Conservation (phyloP, 2,113 vertebrate genomes). For the Onychostoma macrolepis region DNA sequence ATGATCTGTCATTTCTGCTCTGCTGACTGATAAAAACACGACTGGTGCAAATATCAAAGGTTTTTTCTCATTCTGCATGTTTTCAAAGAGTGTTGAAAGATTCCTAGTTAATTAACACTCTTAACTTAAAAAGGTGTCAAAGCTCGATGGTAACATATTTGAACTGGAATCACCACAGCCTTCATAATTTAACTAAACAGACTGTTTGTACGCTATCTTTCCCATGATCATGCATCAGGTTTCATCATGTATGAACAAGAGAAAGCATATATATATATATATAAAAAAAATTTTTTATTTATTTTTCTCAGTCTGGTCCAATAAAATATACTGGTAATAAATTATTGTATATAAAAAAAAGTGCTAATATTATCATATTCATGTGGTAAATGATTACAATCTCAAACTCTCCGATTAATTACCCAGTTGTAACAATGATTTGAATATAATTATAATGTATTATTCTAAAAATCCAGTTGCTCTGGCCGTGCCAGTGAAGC, state of each 20-base stretch:
- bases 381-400: neutral
- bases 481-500: neutral
- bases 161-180: neutral
- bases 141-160: conserved; percentile 17
- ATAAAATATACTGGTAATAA: conserved; percentile 3
- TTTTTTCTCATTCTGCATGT: conserved; percentile 7
- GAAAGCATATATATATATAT: too few relatives aligned
- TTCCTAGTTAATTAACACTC: conserved; percentile 38
- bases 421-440: neutral
- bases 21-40: neutral
- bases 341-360: neutral
- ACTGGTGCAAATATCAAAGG: conserved; percentile 41
- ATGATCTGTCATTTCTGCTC: neutral
- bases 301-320: neutral
- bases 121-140: neutral
- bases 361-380: neutral
- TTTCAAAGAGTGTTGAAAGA: conserved; percentile 26
- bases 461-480: neutral
- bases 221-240: neutral
- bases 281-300: too few relatives aligned
- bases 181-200: neutral
- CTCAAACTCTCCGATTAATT: neutral
- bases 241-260: neutral
- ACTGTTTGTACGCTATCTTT: neutral
- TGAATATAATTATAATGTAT: conserved; percentile 19